These are phyloP conservation scores for Globicephala melas DNA, from an alignment of 2,113 vertebrate species.

Conservation along the genomic window DNA sequence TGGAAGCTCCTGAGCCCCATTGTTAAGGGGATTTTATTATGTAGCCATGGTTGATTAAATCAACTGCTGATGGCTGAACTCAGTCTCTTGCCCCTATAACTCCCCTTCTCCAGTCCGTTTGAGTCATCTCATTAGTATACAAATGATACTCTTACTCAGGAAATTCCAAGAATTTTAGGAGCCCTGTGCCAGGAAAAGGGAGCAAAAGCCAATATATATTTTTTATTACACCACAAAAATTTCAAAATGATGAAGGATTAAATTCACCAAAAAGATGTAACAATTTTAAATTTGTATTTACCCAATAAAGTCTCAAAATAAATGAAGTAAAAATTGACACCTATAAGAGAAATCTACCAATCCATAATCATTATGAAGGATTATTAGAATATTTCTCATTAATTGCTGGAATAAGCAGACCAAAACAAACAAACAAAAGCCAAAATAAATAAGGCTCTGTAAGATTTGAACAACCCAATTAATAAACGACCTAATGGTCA, in stretches of 20 bases:
- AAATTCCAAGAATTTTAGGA: background rate
- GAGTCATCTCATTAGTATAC: too few species aligned
- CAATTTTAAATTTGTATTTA: background rate
- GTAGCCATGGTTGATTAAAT: too few species aligned
- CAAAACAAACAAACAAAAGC: background rate
- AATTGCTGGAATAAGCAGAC: background rate
- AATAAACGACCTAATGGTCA: background rate
- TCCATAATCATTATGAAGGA: background rate
- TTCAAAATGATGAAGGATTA: background rate
- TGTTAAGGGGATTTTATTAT: background rate
- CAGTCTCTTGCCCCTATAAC: too few species aligned
- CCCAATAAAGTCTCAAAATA: background rate
- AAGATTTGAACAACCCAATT: background rate
- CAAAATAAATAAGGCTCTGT: background rate
- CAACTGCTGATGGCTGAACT: too few species aligned
- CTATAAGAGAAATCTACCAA: background rate
- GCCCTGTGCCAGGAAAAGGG: background rate
- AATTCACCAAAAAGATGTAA: background rate
- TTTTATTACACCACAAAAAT: background rate
- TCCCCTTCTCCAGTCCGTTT: too few species aligned
- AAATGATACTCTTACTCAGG: too few species aligned
- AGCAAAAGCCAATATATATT: background rate
- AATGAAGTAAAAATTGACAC: background rate
- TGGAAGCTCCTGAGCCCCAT: background rate
- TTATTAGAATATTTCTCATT: background rate